These are phyloP conservation scores for Ellobium chinense DNA, from an alignment of 2,888 invertebrate genomes.

Conservation along the genomic window DNA sequence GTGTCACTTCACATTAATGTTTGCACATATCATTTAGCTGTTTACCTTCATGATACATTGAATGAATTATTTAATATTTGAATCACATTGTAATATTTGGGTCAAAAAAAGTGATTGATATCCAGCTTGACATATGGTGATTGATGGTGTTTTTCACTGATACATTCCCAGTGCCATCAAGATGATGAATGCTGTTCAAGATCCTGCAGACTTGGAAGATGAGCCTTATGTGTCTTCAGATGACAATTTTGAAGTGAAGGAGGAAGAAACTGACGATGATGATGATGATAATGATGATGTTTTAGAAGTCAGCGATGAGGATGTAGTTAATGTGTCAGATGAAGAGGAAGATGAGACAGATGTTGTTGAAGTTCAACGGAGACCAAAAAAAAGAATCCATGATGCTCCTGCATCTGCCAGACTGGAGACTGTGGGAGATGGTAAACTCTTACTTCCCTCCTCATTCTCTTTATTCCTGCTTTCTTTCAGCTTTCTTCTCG, in stretches of 20 bases:
- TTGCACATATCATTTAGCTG: no score
- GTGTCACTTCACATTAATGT: no score
- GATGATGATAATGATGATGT: no score
- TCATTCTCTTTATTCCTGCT: background rate
- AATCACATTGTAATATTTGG: no score
- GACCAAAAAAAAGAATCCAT: background rate
- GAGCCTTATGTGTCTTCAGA: background rate
- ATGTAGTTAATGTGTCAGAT: background rate
- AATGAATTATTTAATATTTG: background rate
- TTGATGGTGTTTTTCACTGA: no score
- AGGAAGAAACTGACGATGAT: conserved; percentile 12
- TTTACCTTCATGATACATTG: background rate
- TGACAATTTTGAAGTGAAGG: background rate
- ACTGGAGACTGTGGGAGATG: background rate
- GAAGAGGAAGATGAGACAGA: conserved; percentile 15
- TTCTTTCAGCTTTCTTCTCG: background rate
- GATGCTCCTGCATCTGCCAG: background rate
- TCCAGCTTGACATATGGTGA: no score
- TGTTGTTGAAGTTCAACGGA: background rate
- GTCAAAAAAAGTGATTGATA: no score
- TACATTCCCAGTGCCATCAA: conserved; percentile 16
- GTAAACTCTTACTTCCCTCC: background rate
- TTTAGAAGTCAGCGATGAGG: no score
- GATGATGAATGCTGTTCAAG: background rate
- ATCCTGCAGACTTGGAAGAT: background rate